Base-by-base conservation (phyloP, 2,888 invertebrate genomes). In the Archips crataeganus region DNA sequence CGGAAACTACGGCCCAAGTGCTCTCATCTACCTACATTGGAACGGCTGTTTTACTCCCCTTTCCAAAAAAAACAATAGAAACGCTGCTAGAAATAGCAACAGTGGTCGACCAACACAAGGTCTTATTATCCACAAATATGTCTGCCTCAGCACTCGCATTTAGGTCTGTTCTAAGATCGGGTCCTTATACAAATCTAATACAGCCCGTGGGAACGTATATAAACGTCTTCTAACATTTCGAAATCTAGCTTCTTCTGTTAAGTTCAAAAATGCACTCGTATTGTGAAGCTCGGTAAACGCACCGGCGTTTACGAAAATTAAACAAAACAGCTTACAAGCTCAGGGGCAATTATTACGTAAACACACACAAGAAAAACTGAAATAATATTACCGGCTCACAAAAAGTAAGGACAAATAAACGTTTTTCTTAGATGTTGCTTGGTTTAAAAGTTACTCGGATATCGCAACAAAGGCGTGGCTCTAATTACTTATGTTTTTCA, bases 391-490 rank as follows among this genome's bases (percentile, higher is more conserved):
- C 5, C 39, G 2, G 1, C 39, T 36, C 11, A 11, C 34, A 54
- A 57, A 32, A 57, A 57, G 1, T 57, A 57, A 57, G 32, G 3
- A 57, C 9, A 54, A 54, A 23, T 51, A 8, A 8, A 23, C 23
- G 23, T 23, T 23, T 23, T 5, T 15, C 5, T 23, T 54, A 39
- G 8, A 9, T 15, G 51, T 54, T 3, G 57, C 32, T 11, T 23
- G 3, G 23, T 57, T 32, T 11, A 32, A 57, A 32, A 32, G 57
- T 57, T 34, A 10, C n/a, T 54, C 51, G 39, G 39, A 45, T 70
- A 51, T 34, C 47, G 70, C 64, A 71, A 71, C 64, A 65, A 71
- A 59, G 70, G 70, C 59, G 70, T 64, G 47, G 32, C 49, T 71
- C 34, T 65, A 60, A 71, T 71, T 71, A 59, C 47, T 47, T 5